Evolutionary conservation across 2,113 vertebrate genomes (phyloP), one percentile per base, ranked within the genome.

Genomic region (Panthera leo): DNA sequence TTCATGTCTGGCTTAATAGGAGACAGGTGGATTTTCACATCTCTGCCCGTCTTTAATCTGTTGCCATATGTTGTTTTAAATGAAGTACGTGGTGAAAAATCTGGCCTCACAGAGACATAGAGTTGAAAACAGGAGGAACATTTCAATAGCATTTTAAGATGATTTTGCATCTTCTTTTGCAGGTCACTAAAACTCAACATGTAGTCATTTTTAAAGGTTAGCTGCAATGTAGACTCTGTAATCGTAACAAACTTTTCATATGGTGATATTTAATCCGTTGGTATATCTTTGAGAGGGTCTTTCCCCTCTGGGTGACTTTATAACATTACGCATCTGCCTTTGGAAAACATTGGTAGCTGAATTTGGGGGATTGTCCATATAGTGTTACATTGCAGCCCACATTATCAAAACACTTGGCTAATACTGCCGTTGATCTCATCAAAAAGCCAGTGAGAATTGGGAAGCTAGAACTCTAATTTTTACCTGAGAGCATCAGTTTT

Each of bases 11-110:
- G 23, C 29, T 70, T 93, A 48, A 53, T 80, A 84, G 61, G 83
- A 96, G 48, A 58, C 85, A 97, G 63, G 36, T 79, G 70, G 36
- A 45, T 61, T 79, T 97, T 85, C 55, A 15, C 91, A 92, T 73
- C 42, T 61, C 11, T 75, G n/a, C 12, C 51, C 45, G 21, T 78
- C 63, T 92, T 87, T 82, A 71, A 65, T 92, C 45, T 94, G 65
- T 93, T 82, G n/a, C 65, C 67, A 1, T 89, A 34, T 76, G n/a
- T 89, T 75, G 19, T 93, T 93, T 70, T 55, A 31, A 31, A 78
- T 96, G 70, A 90, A 90, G 48, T 95, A 19, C 71, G 8, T 71
- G 82, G n/a, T 78, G 23, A 29, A 82, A 90, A 93, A 80, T 86
- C 34, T 95, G 29, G 73, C 21, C 25, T 89, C 27, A n/a, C 25